Percentiles rank a stretch among this genome's conserved stretches.
Conservation (phyloP, 2,113 vertebrate species). For the Halichoerus grypus region DNA sequence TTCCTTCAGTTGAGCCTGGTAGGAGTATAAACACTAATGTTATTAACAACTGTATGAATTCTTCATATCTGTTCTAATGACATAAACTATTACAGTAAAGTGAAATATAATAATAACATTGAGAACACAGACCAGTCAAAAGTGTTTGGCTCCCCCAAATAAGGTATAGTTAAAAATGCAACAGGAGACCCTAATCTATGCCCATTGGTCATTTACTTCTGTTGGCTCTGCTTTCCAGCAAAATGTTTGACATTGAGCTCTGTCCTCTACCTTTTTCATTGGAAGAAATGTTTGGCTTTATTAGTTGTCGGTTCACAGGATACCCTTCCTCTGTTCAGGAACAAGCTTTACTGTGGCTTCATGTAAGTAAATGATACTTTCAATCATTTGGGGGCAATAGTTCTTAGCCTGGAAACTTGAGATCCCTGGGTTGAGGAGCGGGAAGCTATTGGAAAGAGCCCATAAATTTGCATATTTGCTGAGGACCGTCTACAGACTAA, state of each 20-base stretch:
- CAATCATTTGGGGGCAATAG: slow-evolving; percentile 2
- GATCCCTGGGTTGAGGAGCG: not conserved
- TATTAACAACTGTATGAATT: not conserved
- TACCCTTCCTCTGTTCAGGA: slow-evolving; percentile 98
- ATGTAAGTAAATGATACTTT: slow-evolving; percentile 89
- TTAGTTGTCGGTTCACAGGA: slow-evolving; percentile 98
- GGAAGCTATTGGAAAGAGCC: not conserved
- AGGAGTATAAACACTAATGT: not conserved
- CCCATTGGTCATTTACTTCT: slow-evolving; percentile 59
- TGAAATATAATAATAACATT: not conserved
- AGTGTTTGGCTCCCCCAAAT: not conserved
- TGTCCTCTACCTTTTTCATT: slow-evolving; percentile 99
- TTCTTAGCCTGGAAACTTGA: not conserved
- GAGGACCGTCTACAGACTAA: not conserved
- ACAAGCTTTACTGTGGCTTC: slow-evolving; percentile 98
- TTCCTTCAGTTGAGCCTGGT: not conserved
- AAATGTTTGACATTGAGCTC: slow-evolving; percentile 99
- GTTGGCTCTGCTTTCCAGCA: slow-evolving; percentile 88
- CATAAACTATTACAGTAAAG: slow-evolving; percentile 23
- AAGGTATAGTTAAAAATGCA: not conserved
- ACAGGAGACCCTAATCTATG: not conserved
- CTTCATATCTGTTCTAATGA: slow-evolving; percentile 3
- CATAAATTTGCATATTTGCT: not conserved
- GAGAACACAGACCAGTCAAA: not conserved
- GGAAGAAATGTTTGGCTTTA: slow-evolving; percentile 99